Evolutionary conservation across 2,888 invertebrate species (phyloP), one percentile per base, ranked within the genome.

Genomic region (Perdita meconis): DNA sequence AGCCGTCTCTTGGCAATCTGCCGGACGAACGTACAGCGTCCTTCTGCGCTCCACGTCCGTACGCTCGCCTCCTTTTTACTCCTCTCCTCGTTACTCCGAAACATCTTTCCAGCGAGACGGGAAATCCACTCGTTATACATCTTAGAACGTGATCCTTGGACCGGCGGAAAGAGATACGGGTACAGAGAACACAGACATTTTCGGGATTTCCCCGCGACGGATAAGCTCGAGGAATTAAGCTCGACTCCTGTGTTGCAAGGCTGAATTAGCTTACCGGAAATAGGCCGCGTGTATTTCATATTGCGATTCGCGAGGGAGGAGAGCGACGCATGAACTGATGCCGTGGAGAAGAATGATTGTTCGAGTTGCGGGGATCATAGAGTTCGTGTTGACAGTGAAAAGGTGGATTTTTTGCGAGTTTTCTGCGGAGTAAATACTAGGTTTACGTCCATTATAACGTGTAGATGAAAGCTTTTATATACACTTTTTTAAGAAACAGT

Each of bases 1-100:
- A 85, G 83, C 78, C 84, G 87, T 88, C 87, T 86, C 88, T 81
- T 89, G 90, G 89, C 89, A 90, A 89, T 90, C 88, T 89, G 87
- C 87, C 89, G 88, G 85, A 86, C 82, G 81, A 66, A 85, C 81
- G 68, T 47, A 26, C 72, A 38, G 80, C 84, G 83, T 72, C 72
- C 71, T 68, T 69, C 64, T 47, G 61, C 57, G 56, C 65, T 63
- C 47, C 30, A 38, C 73, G 47, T 44, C 50, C 72, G n/a, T 26
- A 30, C 2, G 30, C 6, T n/a, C n/a, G n/a, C 53, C 24, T 42
- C 59, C 56, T 72, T 73, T 82, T 69, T 68, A 30, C 59, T 68
- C 65, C 47, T 55, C 13, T 69, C 22, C 56, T 67, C 74, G 73
- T 76, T 78, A 76, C 78, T 38, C 12, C 69, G 70, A 74, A 80